These are phyloP conservation scores for Meandrusa payeni DNA, from an alignment of 2,888 invertebrate genomes.

Conservation along the genomic window DNA sequence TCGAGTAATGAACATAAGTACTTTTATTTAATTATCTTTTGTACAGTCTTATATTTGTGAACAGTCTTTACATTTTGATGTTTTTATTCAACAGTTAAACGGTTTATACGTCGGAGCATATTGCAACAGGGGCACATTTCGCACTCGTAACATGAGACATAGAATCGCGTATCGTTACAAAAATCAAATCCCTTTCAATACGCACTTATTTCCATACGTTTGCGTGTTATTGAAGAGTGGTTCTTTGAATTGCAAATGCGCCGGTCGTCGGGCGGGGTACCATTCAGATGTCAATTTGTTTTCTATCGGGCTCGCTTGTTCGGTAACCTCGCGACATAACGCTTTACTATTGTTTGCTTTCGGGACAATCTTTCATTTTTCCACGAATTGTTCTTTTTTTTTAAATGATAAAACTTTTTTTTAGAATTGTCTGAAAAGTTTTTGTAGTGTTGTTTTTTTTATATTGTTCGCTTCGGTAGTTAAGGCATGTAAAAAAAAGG, in stretches of 20 bases:
- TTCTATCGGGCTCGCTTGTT: constrained; percentile 68
- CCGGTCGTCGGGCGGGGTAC: constrained; percentile 58
- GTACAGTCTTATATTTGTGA: too few relatives aligned
- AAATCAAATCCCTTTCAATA: constrained; percentile 72
- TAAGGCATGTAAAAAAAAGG: too few relatives aligned
- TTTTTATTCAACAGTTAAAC: not conserved
- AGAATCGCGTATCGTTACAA: constrained; percentile 44
- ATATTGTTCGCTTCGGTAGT: too few relatives aligned
- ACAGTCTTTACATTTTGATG: too few relatives aligned
- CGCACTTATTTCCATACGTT: constrained; percentile 69
- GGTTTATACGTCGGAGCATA: constrained; percentile 4
- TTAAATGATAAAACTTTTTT: too few relatives aligned
- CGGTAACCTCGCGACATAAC: constrained; percentile 53
- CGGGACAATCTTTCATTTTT: too few relatives aligned
- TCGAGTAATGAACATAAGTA: too few relatives aligned
- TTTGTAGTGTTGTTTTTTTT: too few relatives aligned
- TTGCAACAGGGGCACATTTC: constrained; percentile 2
- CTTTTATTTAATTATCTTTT: too few relatives aligned
- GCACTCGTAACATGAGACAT: constrained; percentile 23
- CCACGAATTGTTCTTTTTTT: too few relatives aligned
- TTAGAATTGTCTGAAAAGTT: too few relatives aligned
- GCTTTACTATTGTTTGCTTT: constrained; percentile 51
- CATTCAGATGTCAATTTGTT: constrained; percentile 80
- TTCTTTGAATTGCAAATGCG: constrained; percentile 77
- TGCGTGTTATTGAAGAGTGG: constrained; percentile 69